Evolutionary conservation across 2,797 vertebrate species (phyloP).

Genomic region (Vireo griseus): DNA sequence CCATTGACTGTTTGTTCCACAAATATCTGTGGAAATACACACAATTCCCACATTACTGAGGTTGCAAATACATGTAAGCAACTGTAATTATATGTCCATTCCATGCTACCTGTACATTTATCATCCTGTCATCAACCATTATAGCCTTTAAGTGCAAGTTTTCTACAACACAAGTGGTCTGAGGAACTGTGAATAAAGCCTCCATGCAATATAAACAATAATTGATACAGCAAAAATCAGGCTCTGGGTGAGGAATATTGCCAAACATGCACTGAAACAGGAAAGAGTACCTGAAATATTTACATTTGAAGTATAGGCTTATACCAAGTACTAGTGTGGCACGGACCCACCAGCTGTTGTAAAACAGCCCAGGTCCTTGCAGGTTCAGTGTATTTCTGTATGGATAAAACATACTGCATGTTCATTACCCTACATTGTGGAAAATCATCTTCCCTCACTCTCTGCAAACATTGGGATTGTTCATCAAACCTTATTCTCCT

Average conservation of each 20-base stretch:
- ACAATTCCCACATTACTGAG: fast-evolving
- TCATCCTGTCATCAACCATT: background rate
- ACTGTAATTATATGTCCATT: background rate
- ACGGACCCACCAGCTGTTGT: background rate
- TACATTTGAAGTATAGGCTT: background rate
- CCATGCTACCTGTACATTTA: background rate
- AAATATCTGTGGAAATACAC: background rate
- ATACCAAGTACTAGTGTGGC: background rate
- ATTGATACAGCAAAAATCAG: background rate
- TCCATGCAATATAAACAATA: background rate
- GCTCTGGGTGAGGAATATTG: background rate
- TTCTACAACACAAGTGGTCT: background rate
- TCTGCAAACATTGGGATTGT: background rate
- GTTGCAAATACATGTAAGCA: background rate
- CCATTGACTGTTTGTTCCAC: background rate
- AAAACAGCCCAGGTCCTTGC: background rate
- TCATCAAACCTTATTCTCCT: background rate
- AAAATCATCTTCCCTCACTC: background rate
- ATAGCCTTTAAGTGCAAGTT: background rate
- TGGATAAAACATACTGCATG: background rate
- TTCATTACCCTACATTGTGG: background rate
- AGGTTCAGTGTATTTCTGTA: background rate
- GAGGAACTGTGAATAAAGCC: background rate
- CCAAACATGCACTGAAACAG: background rate
- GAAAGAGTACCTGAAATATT: background rate